Conservation (phyloP, 2,797 vertebrate species). For the Poeciliopsis infans region DNA sequence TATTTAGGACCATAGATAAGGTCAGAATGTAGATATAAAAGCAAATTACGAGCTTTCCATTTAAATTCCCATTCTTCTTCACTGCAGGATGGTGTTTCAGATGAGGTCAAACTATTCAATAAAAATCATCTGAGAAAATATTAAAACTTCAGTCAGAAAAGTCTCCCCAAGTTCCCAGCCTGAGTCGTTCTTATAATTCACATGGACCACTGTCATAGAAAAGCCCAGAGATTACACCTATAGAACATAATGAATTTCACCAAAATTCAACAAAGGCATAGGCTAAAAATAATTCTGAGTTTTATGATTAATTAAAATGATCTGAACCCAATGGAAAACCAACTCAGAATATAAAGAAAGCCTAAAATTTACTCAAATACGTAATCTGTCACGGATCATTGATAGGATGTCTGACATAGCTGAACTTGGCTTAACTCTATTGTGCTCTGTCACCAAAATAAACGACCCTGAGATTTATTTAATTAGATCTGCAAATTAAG, state of each 20-base stretch:
- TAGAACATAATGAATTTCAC: not conserved
- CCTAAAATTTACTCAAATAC: not conserved
- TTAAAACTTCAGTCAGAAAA: not conserved
- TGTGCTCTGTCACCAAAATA: not conserved
- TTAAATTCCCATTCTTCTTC: not conserved
- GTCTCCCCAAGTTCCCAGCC: not conserved
- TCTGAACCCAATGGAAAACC: not conserved
- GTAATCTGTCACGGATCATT: not conserved
- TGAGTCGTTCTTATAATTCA: not conserved
- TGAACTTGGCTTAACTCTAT: not conserved
- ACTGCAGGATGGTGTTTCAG: not conserved
- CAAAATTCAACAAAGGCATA: not conserved
- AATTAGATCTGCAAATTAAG: slow-evolving; percentile 12
- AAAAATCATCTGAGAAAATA: not conserved
- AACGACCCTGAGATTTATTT: not conserved
- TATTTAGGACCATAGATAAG: not conserved
- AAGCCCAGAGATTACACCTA: not conserved
- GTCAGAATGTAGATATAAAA: not conserved
- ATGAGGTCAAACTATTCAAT: not conserved
- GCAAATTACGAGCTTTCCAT: not conserved
- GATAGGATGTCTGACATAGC: not conserved
- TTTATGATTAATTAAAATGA: not conserved
- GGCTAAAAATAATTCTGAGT: not conserved
- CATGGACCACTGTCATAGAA: not conserved
- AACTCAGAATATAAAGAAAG: not conserved